Percentiles rank a stretch among this genome's conserved stretches.
phyloP scores from a whole-genome alignment of 1,140 invertebrate genomes.

The Drosophila eugracilis region DNA sequence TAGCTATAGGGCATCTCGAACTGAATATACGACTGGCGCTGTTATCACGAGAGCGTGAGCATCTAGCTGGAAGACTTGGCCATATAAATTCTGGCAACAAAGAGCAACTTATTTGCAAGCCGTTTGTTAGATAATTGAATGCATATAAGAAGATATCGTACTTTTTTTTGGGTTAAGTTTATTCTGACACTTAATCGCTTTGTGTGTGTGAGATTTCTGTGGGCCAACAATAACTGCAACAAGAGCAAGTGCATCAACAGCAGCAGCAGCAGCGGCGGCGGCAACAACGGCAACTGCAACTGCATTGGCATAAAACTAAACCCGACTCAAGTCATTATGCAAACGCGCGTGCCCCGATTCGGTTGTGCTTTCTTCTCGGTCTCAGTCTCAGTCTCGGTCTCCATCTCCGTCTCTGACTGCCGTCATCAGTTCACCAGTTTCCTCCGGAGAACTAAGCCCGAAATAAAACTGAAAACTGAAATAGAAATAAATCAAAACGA shows the following conservation, averaged over 20 bases:
- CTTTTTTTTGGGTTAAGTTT: conserved; percentile 28
- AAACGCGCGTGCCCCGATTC: conserved; percentile 81
- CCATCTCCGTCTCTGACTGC: conserved; percentile 7
- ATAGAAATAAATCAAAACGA: conserved; percentile 37
- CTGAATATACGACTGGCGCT: conserved; percentile 2
- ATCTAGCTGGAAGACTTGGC: conserved; percentile 22
- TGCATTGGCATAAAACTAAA: conserved; percentile 76
- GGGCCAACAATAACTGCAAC: conserved; percentile 15
- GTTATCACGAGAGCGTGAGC: conserved; percentile 58
- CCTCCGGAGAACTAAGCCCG: conserved; percentile 28
- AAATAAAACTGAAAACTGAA: conserved; percentile 28
- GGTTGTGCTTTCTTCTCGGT: conserved; percentile 76
- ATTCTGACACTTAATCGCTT: conserved; percentile 12
- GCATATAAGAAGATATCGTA: conserved; percentile 10
- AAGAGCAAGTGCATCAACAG: conserved; percentile 4
- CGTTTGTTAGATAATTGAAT: conserved; percentile 33
- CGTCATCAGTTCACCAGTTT: conserved; percentile 23
- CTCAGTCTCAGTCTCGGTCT: background rate
- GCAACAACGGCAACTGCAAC: conserved; percentile 61
- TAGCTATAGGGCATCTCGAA: conserved; percentile 27
- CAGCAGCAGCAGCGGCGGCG: conserved; percentile 15
- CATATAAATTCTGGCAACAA: conserved; percentile 27
- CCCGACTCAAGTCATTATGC: conserved; percentile 81
- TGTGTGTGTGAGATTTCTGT: conserved; percentile 33
- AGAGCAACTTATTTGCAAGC: conserved; percentile 23